These are phyloP conservation scores for Stegastes partitus DNA, from an alignment of 2,113 vertebrate species.

Conservation along the genomic window DNA sequence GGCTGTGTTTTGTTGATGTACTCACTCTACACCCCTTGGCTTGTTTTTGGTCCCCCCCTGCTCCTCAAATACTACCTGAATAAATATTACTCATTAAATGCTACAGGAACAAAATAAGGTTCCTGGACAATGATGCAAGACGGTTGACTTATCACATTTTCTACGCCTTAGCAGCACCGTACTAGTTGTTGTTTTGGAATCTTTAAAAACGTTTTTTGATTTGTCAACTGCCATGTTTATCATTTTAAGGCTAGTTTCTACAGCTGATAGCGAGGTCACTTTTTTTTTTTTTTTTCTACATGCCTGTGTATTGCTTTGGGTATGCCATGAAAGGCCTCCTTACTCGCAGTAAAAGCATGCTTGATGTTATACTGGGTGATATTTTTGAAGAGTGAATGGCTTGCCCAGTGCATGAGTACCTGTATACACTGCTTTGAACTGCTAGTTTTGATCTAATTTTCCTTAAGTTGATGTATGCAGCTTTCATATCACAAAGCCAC, in stretches of 20 bases:
- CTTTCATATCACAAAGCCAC: neutral
- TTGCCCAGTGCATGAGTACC: constrained; percentile 49
- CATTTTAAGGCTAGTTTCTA: constrained; percentile 51
- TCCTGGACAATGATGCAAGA: constrained; percentile 78
- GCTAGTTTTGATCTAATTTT: neutral
- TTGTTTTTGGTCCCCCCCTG: constrained; percentile 39
- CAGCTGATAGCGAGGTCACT: neutral
- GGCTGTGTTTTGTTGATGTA: constrained; percentile 54
- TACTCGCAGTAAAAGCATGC: neutral
- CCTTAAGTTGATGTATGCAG: neutral
- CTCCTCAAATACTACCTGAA: constrained; percentile 44
- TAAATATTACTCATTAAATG: constrained; percentile 20
- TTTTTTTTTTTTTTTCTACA: neutral
- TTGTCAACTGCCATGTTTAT: constrained; percentile 80
- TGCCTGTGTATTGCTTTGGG: constrained; percentile 30
- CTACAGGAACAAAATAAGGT: constrained; percentile 40
- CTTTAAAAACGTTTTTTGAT: constrained; percentile 24
- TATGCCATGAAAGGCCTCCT: constrained; percentile 6
- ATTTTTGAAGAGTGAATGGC: constrained; percentile 19
- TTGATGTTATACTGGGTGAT: neutral
- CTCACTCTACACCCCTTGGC: constrained; percentile 25
- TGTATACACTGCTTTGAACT: constrained; percentile 5
- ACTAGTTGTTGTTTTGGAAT: neutral
- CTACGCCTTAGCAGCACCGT: neutral
- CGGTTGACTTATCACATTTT: constrained; percentile 69